These are phyloP conservation scores for Saccostrea glomerata DNA, from an alignment of 1,140 invertebrate genomes.

Conservation along the genomic window DNA sequence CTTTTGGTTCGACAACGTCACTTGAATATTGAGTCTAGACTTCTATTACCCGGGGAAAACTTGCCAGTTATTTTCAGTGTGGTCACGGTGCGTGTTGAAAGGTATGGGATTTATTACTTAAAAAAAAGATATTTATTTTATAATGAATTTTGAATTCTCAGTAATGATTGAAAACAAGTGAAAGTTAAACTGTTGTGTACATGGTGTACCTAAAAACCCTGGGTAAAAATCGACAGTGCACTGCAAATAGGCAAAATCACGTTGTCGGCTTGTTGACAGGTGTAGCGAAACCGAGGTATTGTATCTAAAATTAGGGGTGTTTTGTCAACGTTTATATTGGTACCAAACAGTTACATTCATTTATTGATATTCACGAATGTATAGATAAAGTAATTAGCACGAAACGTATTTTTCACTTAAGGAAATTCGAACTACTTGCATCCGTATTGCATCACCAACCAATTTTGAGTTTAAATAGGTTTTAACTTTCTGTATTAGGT, in stretches of 20 bases:
- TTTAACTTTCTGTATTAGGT: neutral
- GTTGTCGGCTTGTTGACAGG: neutral
- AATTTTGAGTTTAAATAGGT: neutral
- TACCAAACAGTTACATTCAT: too few species aligned
- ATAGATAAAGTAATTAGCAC: too few species aligned
- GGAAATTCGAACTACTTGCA: slow-evolving; percentile 11
- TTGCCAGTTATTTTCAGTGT: too few species aligned
- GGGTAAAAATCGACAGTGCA: neutral
- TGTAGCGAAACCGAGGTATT: neutral
- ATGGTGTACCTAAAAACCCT: neutral
- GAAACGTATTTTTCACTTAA: neutral
- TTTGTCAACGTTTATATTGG: too few species aligned
- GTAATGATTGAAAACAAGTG: too few species aligned
- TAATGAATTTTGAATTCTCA: too few species aligned
- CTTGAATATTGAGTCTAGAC: too few species aligned
- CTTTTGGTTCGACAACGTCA: too few species aligned
- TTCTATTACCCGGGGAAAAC: too few species aligned
- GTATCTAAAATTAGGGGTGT: neutral
- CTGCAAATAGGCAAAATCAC: neutral
- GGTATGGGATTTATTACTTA: neutral
- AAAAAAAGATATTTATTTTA: neutral
- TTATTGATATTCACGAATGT: too few species aligned
- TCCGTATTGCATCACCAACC: neutral
- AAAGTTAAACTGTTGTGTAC: neutral
- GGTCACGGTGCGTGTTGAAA: neutral